Conservation (phyloP, 2,113 vertebrate genomes). For the Lanius ludovicianus region DNA sequence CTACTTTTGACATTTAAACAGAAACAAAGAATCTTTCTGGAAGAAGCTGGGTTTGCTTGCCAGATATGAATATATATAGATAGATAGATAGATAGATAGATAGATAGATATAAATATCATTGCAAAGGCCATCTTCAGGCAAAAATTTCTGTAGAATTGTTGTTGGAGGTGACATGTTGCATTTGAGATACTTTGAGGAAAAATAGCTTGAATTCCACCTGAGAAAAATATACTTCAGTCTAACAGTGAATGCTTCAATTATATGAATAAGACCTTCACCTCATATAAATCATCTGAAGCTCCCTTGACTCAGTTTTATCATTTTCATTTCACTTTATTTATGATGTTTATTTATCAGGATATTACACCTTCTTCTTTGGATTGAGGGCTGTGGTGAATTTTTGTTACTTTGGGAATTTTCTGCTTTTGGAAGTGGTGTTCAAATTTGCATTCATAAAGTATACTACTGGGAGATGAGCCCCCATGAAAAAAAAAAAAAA, state of each 20-base stretch:
- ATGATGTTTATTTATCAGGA: not conserved
- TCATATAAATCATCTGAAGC: not conserved
- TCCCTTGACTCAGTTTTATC: not conserved
- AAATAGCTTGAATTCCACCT: not conserved
- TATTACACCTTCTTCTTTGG: not conserved
- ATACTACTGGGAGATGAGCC: not conserved
- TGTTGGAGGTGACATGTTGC: not conserved
- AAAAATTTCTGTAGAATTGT: conserved; percentile 13
- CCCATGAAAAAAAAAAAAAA: not conserved
- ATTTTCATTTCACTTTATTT: not conserved
- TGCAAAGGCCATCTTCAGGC: conserved; percentile 42
- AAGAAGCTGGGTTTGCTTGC: conserved; percentile 41
- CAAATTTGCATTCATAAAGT: not conserved
- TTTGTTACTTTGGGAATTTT: not conserved
- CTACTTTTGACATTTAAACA: conserved; percentile 71
- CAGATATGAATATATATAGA: conserved; percentile 18
- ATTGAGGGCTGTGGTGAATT: not conserved
- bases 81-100: not conserved
- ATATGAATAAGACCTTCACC: not conserved
- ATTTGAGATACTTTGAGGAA: not conserved
- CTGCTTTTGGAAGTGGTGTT: not conserved
- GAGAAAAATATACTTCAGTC: not conserved
- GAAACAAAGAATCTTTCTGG: conserved; percentile 48
- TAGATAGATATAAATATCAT: not conserved
- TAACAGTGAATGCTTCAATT: not conserved